Evolutionary conservation across 2,888 invertebrate species (phyloP).

Genomic region (Amphipoea oculea): DNA sequence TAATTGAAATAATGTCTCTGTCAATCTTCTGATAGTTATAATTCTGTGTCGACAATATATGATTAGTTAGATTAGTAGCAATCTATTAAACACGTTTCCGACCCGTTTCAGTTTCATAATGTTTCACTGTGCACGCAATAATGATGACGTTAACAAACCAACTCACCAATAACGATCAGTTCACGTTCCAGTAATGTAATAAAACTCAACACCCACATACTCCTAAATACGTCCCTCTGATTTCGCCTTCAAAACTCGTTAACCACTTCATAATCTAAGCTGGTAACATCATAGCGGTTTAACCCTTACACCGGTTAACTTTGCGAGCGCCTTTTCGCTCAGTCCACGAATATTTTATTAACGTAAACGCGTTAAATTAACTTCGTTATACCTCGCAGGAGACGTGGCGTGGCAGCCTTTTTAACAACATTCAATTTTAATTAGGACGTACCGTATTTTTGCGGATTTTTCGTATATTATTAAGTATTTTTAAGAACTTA

Average conservation of each 20-base stretch:
- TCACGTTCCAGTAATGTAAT: constrained; percentile 13
- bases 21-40: background rate
- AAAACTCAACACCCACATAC: constrained; percentile 27
- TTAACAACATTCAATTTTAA: constrained; percentile 75
- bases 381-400: constrained; percentile 72
- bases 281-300: constrained; percentile 69
- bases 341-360: constrained; percentile 81
- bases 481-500: background rate
- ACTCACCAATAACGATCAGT: background rate
- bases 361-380: constrained; percentile 79
- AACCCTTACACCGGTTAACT: constrained; percentile 69
- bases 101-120: background rate
- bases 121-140: background rate
- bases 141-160: background rate
- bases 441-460: constrained; percentile 65
- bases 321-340: constrained; percentile 71
- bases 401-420: constrained; percentile 70
- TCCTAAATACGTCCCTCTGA: constrained; percentile 42
- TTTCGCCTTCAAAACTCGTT: constrained; percentile 64
- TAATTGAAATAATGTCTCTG: background rate
- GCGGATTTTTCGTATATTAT: constrained; percentile 34
- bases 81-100: background rate
- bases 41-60: background rate
- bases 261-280: constrained; percentile 67
- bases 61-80: background rate